Percentiles rank a stretch among this genome's conserved stretches.
These are phyloP conservation scores for Thaumatotibia leucotreta DNA, from an alignment of 1,140 invertebrate genomes.

Conservation along the genomic window DNA sequence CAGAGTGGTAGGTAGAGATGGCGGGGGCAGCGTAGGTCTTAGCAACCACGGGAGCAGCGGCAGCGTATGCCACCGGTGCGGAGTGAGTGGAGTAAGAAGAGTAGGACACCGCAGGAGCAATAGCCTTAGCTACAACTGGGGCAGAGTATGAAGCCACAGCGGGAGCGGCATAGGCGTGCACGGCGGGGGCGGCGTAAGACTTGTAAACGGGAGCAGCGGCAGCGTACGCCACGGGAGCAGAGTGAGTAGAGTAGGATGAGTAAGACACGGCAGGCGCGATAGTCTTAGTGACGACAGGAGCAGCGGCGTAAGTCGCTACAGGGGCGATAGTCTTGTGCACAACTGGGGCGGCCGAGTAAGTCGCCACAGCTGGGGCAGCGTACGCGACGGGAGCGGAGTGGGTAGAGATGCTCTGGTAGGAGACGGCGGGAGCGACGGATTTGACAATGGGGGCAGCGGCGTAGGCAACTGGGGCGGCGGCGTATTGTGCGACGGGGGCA, in stretches of 20 bases:
- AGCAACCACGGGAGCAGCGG: constrained; percentile 18
- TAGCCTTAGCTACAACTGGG: constrained; percentile 24
- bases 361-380: not conserved
- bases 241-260: constrained; percentile 22
- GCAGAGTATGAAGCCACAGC: constrained; percentile 29
- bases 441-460: not conserved
- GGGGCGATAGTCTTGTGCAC: constrained; percentile 18
- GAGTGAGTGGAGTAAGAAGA: constrained; percentile 22
- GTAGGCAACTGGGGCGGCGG: constrained; percentile 25
- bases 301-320: constrained; percentile 2
- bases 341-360: constrained; percentile 19
- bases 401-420: constrained; percentile 20
- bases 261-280: constrained; percentile 22
- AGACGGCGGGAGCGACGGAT: constrained; percentile 25
- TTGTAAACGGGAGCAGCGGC: constrained; percentile 23
- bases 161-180: constrained; percentile 28
- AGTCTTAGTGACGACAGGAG: no score
- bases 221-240: constrained; percentile 24
- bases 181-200: constrained; percentile 34
- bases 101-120: constrained; percentile 14
- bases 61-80: constrained; percentile 27
- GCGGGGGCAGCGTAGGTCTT: constrained; percentile 28
- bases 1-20: constrained; percentile 19
- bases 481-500: constrained; percentile 21
- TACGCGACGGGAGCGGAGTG: constrained; percentile 27